A percentile compares a stretch with the other conserved stretches of the same genome.
Conservation (phyloP, 2,797 vertebrate genomes). For the Bryconaethiops microstoma region DNA sequence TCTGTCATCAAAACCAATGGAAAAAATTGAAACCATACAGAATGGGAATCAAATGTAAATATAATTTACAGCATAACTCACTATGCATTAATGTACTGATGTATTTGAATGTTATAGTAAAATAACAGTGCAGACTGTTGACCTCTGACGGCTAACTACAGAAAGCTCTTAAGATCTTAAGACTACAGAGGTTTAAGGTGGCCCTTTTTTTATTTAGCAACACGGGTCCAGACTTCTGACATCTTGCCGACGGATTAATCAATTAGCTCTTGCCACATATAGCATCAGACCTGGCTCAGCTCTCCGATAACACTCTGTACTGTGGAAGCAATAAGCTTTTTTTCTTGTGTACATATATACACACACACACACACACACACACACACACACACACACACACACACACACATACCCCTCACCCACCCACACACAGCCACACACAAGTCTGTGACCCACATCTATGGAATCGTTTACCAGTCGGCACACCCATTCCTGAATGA, state of each 20-base stretch:
- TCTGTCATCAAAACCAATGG: too few species aligned
- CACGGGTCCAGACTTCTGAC: constrained; percentile 30
- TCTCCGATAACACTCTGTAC: constrained; percentile 3
- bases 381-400: background rate
- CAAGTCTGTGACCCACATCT: constrained; percentile 36
- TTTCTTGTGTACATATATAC: constrained; percentile 20
- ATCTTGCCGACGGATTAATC: constrained; percentile 42
- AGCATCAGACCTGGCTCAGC: constrained; percentile 23
- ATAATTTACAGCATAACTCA: too few species aligned
- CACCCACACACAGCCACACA: background rate
- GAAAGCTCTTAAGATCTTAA: background rate
- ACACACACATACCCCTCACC: background rate
- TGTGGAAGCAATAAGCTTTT: background rate
- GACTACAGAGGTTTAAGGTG: constrained; percentile 9
- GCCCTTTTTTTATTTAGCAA: constrained; percentile 31
- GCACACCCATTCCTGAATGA: constrained; percentile 48
- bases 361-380: background rate
- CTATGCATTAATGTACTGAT: background rate
- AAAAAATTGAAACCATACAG: too few species aligned
- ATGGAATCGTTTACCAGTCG: constrained; percentile 29
- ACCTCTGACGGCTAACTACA: background rate
- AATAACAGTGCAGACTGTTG: background rate
- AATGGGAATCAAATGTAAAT: too few species aligned
- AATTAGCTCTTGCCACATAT: constrained; percentile 20
- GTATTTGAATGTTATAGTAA: background rate